Base-by-base conservation (phyloP, 2,797 vertebrate genomes). In the Phalloptychus januarius region DNA sequence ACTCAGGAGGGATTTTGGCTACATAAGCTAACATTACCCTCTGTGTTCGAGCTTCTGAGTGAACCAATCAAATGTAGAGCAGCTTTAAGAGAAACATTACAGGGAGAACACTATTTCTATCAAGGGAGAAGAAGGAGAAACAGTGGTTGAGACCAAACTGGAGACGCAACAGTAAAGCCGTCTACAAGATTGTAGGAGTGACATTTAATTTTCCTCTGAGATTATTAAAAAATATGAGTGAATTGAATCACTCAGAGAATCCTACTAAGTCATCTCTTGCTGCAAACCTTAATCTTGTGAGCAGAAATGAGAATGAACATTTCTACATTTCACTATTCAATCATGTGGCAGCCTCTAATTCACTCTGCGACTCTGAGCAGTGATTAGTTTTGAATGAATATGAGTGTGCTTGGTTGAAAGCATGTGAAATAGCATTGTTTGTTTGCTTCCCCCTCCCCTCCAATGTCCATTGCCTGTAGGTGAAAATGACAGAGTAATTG, bases 401-500 rank as follows among this genome's bases (percentile, higher is more conserved):
- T 54, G 74, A 46, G 71, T 72, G 69, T 38, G 50, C 72, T 33
- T 82, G 16, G 2, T 44, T 38, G 20, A 52, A 23, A 45, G 42
- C 72, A 38, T 58, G 44, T 52, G 70, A 31, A 36, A 36, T 31
- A 15, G 15, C 16, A 23, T 67, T 25, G 45, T 54, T 52, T 75
- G 18, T 52, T 58, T 58, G 56, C 5, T 50, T 72, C 38, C 11
- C 38, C 5, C 2, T 1, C 3, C 50, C 50, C 7, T 5, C 25
- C n/a, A 58, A 16, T 33, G 74, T 72, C 42, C n/a, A 4, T 54
- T 15, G 67, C 28, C 16, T 7, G 38, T n/a, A 56, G 78, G 75
- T 77, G 75, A 58, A 78, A 80, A 89, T 74, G 85, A 81, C 65
- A 58, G 56, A 58, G 80, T 81, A 40, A 88, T 89, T 89, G 88